Percentiles rank a stretch among this genome's conserved stretches.
phyloP scores from a whole-genome alignment of 2,797 vertebrate genomes.

The Lagodon rhomboides region DNA sequence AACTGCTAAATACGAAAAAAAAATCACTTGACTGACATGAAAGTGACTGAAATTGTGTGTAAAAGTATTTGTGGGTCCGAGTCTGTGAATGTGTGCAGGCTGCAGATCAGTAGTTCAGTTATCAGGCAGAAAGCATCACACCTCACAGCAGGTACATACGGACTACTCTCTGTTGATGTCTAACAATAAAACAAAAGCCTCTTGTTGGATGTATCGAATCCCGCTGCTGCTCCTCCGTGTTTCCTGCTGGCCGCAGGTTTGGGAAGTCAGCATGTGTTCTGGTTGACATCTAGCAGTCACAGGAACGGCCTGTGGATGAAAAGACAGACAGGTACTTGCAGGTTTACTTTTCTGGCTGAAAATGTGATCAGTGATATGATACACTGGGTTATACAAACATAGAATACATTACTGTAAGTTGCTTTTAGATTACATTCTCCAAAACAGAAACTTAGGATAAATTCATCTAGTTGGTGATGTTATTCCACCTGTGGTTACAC shows the following conservation, averaged over 20 bases:
- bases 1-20: slow-evolving; percentile 9
- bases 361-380: background rate
- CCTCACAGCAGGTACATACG: slow-evolving; percentile 49
- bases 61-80: background rate
- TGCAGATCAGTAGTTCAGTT: slow-evolving; percentile 61
- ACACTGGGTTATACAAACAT: background rate
- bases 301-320: slow-evolving; percentile 71
- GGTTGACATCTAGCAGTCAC: slow-evolving; percentile 74
- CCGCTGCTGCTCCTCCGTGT: slow-evolving; percentile 38
- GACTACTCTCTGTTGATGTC: slow-evolving; percentile 54
- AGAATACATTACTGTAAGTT: background rate
- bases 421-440: too few relatives aligned
- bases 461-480: too few relatives aligned
- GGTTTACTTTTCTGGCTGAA: background rate
- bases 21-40: slow-evolving; percentile 42
- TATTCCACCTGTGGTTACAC: background rate
- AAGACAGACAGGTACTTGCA: slow-evolving; percentile 2
- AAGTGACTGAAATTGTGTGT: slow-evolving; percentile 30
- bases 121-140: slow-evolving; percentile 50
- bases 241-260: slow-evolving; percentile 53
- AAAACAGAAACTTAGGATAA: too few relatives aligned
- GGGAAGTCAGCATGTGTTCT: slow-evolving; percentile 30
- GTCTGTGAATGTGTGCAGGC: slow-evolving; percentile 36
- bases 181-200: slow-evolving; percentile 58
- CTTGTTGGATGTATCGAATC: slow-evolving; percentile 40